These are phyloP conservation scores for Tretioscincus oriximinensis DNA, from an alignment of 2,113 vertebrate genomes.

Conservation along the genomic window DNA sequence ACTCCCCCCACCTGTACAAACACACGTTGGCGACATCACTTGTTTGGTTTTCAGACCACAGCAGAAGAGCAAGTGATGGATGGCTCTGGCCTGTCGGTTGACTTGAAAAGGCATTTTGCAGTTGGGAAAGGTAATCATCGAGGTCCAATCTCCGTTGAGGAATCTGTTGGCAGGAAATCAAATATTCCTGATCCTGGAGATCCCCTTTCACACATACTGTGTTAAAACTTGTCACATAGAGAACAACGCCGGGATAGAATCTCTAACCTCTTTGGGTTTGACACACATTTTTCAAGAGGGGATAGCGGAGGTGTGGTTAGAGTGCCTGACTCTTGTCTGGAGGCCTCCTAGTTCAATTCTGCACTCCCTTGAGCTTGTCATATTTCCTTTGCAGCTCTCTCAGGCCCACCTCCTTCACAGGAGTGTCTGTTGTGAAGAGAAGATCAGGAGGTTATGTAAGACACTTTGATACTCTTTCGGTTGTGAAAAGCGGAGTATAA, in stretches of 20 bases:
- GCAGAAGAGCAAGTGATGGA: background rate
- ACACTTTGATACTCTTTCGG: too few relatives aligned
- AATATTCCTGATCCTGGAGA: too few relatives aligned
- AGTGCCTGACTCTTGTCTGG: too few relatives aligned
- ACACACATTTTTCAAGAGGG: too few relatives aligned
- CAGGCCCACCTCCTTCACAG: too few relatives aligned
- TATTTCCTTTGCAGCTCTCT: too few relatives aligned
- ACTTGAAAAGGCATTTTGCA: background rate
- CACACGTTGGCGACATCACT: slow-evolving; percentile 8
- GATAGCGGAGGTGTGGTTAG: too few relatives aligned
- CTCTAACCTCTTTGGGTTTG: background rate
- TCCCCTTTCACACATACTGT: background rate
- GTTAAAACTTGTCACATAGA: background rate
- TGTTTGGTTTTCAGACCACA: slow-evolving; percentile 37
- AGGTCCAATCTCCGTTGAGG: background rate
- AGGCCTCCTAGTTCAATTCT: too few relatives aligned
- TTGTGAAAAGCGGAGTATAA: too few relatives aligned
- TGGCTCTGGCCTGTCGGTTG: slow-evolving; percentile 11
- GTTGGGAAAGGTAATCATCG: background rate
- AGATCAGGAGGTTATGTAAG: too few relatives aligned
- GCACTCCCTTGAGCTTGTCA: too few relatives aligned
- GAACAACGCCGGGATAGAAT: background rate
- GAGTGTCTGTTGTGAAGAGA: too few relatives aligned
- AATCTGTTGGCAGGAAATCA: background rate
- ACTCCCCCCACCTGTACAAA: background rate